Evolutionary conservation across 2,888 invertebrate species (phyloP), one percentile per base, ranked within the genome.

Genomic region (Selenia dentaria): DNA sequence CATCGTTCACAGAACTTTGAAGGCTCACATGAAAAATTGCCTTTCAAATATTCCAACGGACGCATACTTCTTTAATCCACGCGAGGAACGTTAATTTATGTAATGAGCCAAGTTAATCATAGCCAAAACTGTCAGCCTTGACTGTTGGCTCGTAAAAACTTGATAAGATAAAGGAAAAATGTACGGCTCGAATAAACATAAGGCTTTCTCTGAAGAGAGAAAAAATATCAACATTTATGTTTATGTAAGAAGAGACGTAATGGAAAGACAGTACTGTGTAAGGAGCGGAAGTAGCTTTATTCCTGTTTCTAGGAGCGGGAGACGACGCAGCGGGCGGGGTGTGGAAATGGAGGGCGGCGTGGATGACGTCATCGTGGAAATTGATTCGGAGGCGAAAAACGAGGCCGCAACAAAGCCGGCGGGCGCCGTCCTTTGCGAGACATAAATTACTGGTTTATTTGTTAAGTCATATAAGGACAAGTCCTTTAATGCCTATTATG

Each of bases 331-430:
- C n/a, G 64, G 65, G 46, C 35, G 55, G 62, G 60, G 53, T 57
- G 51, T 51, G 53, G 72, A 62, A 56, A 64, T 52, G 64, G 66
- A 52, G 63, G 59, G 61, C 51, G 69, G 59, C 60, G 69, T 62
- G 50, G 60, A 73, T 83, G 85, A 84, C 85, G 85, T 87, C 84
- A 87, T 74, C 70, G 74, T 79, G 77, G 74, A 83, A 85, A 87
- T 87, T 87, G 86, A 87, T 87, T 86, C 78, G 76, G 72, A 75
- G 79, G 79, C 79, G 82, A 80, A 86, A 83, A 83, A 84, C 77
- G 79, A 76, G 80, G 84, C 80, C 82, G 79, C 74, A 74, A 77
- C 78, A 77, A 80, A 79, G 70, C 69, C 73, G 74, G 71, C 74
- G 77, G 80, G 79, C 79, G 81, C 69, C 57, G 73, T 69, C 73